Conservation (phyloP, 1,140 invertebrate genomes). For the Tetramorium parvispinum region DNA sequence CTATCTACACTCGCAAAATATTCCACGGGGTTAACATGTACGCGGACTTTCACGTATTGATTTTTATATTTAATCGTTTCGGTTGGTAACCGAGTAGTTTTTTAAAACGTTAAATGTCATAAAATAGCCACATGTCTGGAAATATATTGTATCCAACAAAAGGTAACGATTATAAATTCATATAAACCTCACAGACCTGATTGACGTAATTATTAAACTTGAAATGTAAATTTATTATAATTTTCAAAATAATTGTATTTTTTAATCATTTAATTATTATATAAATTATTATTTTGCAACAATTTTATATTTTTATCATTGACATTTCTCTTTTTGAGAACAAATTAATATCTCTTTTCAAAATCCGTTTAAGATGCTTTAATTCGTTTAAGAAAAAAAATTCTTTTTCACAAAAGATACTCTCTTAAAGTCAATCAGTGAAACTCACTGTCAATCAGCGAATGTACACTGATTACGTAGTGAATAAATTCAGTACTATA, state of each 20-base stretch:
- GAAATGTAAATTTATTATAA: not conserved
- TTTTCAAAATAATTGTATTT: not conserved
- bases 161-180: not conserved
- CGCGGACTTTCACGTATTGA: not conserved
- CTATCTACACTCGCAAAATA: not conserved
- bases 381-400: not conserved
- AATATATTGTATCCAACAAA: not conserved
- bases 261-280: constrained; percentile 2
- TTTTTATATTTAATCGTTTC: not conserved
- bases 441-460: too few species aligned
- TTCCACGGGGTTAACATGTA: not conserved
- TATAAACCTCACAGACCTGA: not conserved
- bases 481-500: too few species aligned
- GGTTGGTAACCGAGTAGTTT: not conserved
- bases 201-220: constrained; percentile 5
- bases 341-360: too few species aligned
- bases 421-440: too few species aligned
- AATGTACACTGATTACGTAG: too few species aligned
- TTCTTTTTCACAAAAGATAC: not conserved
- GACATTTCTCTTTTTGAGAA: not conserved
- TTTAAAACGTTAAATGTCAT: not conserved
- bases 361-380: not conserved
- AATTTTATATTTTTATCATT: not conserved
- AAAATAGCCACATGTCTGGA: not conserved
- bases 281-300: not conserved